Base-by-base conservation (phyloP, 2,888 invertebrate genomes). In the Chrysolina haemoptera region DNA sequence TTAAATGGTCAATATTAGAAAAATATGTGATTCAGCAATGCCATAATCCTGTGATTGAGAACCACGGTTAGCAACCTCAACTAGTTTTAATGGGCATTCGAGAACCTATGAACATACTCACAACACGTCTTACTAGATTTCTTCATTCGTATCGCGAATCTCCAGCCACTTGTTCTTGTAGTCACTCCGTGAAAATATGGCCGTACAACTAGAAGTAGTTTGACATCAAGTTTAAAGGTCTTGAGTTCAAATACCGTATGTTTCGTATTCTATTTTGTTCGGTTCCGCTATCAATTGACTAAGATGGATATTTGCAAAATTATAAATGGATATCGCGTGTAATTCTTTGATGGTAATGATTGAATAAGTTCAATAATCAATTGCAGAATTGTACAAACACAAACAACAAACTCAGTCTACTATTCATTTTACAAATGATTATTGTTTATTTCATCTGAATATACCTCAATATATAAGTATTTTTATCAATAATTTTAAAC, bases 181-280 rank as follows among this genome's bases (percentile, higher is more conserved):
- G 67, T 53, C 66, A 75, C 71, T 75, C 71, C 74, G 62, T 68
- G 71, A 64, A 75, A 68, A 75, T 75, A 77, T 70, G 77, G 73
- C 72, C 59, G 68, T 78, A 70, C 64, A 75, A 75, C 76, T 78
- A 78, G 79, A 79, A 82, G 82, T 82, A 78, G 83, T 82, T 84
- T 84, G 85, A 85, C 85, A 84, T 82, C 78, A 75, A 74, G 76
- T 75, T 74, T 82, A 86, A 86, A 86, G 86, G 86, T 86, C 85
- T 83, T 78, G 83, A 81, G 86, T 86, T 86, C 86, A 86, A 86
- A 85, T 85, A 85, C 84, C 86, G 85, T 82, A 82, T 83, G 84
- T 78, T 79, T 79, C 78, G 78, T 80, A 78, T 78, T 80, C 74
- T 77, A 75, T 78, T 80, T 79, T 76, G 76, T 79, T 79, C 75